Evolutionary conservation across 2,113 vertebrate species (phyloP).

Genomic region (Tylochromis polylepis): DNA sequence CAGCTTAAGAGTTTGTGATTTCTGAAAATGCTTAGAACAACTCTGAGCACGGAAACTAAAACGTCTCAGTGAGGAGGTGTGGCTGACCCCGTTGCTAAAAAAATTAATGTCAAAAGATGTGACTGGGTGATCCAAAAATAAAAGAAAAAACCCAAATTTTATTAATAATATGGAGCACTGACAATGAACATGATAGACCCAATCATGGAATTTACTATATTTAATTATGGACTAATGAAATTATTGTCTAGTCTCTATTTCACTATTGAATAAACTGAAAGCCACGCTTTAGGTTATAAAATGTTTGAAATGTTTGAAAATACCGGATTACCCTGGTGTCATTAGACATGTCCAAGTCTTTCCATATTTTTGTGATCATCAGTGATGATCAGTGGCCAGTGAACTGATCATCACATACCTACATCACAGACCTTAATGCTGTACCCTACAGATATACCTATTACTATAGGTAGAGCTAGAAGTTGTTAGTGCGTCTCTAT

Average conservation of each 20-base stretch:
- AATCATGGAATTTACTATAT: not conserved
- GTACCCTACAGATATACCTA: too few relatives aligned
- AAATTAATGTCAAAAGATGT: not conserved
- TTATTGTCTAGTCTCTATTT: not conserved
- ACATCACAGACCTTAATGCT: too few relatives aligned
- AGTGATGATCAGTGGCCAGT: too few relatives aligned
- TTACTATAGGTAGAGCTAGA: not conserved
- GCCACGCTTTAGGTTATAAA: too few relatives aligned
- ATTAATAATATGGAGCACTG: not conserved
- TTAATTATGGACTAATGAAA: not conserved
- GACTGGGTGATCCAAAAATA: not conserved
- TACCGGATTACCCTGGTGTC: too few relatives aligned
- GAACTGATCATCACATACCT: too few relatives aligned
- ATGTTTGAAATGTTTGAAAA: too few relatives aligned
- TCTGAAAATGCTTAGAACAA: not conserved
- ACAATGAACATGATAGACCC: not conserved
- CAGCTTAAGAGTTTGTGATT: not conserved
- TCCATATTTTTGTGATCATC: not conserved
- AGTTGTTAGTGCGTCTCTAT: too few relatives aligned
- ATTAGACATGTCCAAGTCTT: not conserved
- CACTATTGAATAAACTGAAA: not conserved
- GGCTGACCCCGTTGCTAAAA: not conserved
- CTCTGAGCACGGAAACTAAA: not conserved
- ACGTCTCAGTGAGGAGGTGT: not conserved
- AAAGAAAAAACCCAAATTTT: not conserved